Percentiles rank a stretch among this genome's conserved stretches.
Evolutionary conservation across 2,113 vertebrate species (phyloP).

Genomic region (Numenius arquata): DNA sequence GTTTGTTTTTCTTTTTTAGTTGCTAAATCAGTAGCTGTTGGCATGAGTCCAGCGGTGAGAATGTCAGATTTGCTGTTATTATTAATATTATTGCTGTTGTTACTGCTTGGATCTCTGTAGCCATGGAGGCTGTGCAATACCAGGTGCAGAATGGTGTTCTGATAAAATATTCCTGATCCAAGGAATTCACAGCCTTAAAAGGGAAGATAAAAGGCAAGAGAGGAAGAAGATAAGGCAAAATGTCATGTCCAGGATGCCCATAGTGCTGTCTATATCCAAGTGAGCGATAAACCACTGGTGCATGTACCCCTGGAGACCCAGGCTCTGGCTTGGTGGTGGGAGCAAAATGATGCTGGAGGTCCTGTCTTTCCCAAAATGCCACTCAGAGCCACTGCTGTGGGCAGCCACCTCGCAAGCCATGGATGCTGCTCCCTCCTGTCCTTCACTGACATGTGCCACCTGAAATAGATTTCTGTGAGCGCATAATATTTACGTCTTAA

Average conservation of each 20-base stretch:
- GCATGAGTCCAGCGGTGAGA: not conserved
- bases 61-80: not conserved
- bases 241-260: not conserved
- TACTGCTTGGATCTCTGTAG: not conserved
- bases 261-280: fast-evolving
- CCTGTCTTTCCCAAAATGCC: not conserved
- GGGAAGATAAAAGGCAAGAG: not conserved
- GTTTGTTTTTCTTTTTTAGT: not conserved
- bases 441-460: fast-evolving
- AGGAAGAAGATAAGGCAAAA: not conserved
- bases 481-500: not conserved
- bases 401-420: fast-evolving
- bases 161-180: not conserved
- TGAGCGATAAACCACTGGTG: not conserved
- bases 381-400: not conserved
- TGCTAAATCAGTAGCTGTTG: not conserved
- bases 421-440: not conserved
- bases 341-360: not conserved
- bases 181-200: not conserved
- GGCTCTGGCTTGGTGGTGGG: not conserved
- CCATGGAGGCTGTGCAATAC: not conserved
- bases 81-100: not conserved
- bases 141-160: not conserved
- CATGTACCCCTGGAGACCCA: fast-evolving
- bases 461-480: not conserved